Conservation (phyloP, 2,113 vertebrate species). For the Antennarius striatus region DNA sequence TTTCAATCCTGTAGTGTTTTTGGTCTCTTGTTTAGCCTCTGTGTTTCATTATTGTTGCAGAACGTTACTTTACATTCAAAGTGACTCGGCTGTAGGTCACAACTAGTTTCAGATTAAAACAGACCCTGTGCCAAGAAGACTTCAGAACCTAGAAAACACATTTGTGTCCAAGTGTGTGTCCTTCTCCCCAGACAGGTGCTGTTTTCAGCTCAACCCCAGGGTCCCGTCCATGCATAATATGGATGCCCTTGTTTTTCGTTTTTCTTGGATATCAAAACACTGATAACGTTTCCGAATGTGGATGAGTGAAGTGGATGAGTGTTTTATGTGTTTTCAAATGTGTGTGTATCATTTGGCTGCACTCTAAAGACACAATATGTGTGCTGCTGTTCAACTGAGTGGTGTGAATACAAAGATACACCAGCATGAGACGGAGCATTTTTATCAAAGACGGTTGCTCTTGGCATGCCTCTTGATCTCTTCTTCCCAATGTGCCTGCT, state of each 20-base stretch:
- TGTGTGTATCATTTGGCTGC: background rate
- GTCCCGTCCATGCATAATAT: no score
- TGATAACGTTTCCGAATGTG: no score
- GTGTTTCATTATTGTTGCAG: no score
- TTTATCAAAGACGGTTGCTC: slow-evolving; percentile 58
- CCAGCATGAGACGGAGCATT: slow-evolving; percentile 42
- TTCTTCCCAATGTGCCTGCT: slow-evolving; percentile 47
- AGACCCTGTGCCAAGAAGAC: background rate
- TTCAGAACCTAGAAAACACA: background rate
- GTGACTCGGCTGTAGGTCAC: no score
- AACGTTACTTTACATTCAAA: no score
- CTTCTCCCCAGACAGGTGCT: slow-evolving; percentile 2
- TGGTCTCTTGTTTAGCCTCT: background rate
- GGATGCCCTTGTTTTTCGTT: no score
- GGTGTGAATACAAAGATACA: slow-evolving; percentile 40
- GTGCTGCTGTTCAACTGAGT: slow-evolving; percentile 43
- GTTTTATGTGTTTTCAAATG: no score
- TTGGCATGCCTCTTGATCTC: slow-evolving; percentile 58
- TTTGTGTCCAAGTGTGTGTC: slow-evolving; percentile 9
- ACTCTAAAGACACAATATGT: slow-evolving; percentile 26
- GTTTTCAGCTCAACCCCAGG: no score
- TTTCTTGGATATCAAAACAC: no score
- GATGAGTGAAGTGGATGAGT: no score
- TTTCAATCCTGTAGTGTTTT: no score
- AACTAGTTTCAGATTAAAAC: background rate